Conservation (phyloP, 2,113 vertebrate species). For the Laterallus jamaicensis region DNA sequence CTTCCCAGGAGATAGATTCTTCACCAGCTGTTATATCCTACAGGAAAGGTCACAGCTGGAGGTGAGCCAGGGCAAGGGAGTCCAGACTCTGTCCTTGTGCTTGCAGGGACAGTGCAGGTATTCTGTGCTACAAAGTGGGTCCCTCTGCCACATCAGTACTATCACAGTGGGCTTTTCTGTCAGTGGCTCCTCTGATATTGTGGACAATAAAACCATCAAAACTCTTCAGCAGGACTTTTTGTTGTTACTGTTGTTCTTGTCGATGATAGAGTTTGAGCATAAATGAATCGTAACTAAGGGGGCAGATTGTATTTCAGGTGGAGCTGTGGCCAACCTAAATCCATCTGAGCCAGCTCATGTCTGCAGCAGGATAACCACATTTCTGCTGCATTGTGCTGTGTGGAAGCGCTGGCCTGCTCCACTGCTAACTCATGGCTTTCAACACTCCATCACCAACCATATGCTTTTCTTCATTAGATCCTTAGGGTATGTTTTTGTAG, state of each 20-base stretch:
- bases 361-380: background rate
- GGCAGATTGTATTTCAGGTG: background rate
- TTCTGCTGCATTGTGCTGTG: background rate
- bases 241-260: background rate
- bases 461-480: background rate
- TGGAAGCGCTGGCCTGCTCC: background rate
- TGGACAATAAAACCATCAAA: background rate
- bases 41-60: background rate
- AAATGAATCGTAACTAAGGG: background rate
- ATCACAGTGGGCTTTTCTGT: background rate
- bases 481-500: background rate
- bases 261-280: background rate
- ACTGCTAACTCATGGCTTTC: background rate
- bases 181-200: background rate
- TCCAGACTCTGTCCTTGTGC: background rate
- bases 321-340: background rate
- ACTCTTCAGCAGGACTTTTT: background rate
- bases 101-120: background rate
- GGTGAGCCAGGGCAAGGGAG: background rate
- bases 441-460: accelerated
- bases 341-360: background rate
- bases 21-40: background rate
- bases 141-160: background rate
- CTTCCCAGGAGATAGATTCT: background rate
- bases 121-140: background rate